Percentiles rank a stretch among this genome's conserved stretches.
Conservation (phyloP, 2,888 invertebrate genomes). For the Eurois occulta region DNA sequence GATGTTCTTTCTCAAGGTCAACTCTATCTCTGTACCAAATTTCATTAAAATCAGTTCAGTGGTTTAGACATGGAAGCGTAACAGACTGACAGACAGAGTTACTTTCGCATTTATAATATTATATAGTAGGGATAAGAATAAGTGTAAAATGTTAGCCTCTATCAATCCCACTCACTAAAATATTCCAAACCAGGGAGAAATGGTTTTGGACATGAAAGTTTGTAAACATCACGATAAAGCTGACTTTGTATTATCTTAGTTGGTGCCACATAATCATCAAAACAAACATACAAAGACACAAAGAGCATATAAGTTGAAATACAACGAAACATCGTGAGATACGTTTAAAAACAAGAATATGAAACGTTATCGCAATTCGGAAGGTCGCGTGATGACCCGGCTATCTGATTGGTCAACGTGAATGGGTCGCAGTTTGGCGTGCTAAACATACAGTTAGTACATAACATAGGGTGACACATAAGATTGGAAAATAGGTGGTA, state of each 20-base stretch:
- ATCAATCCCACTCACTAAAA: background rate
- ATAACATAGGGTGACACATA: constrained; percentile 3
- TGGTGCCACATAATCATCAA: background rate
- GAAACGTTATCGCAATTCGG: constrained; percentile 70
- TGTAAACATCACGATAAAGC: background rate
- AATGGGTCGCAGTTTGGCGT: constrained; percentile 20
- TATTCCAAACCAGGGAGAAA: background rate
- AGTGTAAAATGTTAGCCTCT: background rate
- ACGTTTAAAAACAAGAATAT: constrained; percentile 57
- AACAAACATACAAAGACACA: constrained; percentile 12
- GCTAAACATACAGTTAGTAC: background rate
- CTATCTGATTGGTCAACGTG: constrained; percentile 26
- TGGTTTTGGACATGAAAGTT: background rate
- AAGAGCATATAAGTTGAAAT: constrained; percentile 7
- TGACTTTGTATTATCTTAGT: background rate
- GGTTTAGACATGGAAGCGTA: no score
- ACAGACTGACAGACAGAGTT: no score
- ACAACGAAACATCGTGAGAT: background rate
- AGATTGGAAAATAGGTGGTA: background rate
- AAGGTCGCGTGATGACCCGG: constrained; percentile 74
- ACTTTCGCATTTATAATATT: no score
- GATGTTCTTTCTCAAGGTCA: no score
- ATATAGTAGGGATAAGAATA: no score
- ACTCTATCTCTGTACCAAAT: no score
- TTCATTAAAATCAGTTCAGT: no score